Percentiles rank a stretch among this genome's conserved stretches.
Conservation (phyloP, 2,888 invertebrate species). For the Eledone cirrhosa region DNA sequence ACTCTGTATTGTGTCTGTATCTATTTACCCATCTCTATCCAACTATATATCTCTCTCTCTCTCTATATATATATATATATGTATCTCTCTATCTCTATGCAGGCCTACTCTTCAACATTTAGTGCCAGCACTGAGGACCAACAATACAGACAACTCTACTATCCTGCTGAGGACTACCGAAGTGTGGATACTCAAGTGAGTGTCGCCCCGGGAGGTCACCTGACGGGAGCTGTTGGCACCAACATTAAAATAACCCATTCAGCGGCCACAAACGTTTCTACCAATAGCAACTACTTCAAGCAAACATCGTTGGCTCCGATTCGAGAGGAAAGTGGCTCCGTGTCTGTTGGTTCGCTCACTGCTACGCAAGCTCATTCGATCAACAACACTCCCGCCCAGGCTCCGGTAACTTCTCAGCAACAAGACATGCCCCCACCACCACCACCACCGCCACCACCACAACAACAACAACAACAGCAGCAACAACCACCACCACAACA, state of each 20-base stretch:
- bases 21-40: too few relatives aligned
- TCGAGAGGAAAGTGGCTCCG: conserved; percentile 21
- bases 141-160: conserved; percentile 57
- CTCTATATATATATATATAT: too few relatives aligned
- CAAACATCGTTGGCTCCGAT: conserved; percentile 23
- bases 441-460: not conserved
- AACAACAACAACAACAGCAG: not conserved
- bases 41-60: too few relatives aligned
- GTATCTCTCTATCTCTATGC: conserved; percentile 33
- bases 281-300: conserved; percentile 17
- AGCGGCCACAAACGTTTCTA: conserved; percentile 7
- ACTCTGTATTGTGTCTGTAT: too few relatives aligned
- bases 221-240: conserved; percentile 15
- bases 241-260: conserved; percentile 24
- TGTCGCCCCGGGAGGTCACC: conserved; percentile 19
- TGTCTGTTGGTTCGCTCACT: conserved; percentile 18
- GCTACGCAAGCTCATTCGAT: conserved; percentile 19
- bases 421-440: not conserved
- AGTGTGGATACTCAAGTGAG: conserved; percentile 32
- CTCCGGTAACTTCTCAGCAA: not conserved
- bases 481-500: too few relatives aligned
- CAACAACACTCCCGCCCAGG: not conserved
- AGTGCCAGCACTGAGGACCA: conserved; percentile 53
- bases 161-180: conserved; percentile 51
- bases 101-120: conserved; percentile 59